Evolutionary conservation across 2,888 invertebrate genomes (phyloP).

Genomic region (Trachelus stipa): DNA sequence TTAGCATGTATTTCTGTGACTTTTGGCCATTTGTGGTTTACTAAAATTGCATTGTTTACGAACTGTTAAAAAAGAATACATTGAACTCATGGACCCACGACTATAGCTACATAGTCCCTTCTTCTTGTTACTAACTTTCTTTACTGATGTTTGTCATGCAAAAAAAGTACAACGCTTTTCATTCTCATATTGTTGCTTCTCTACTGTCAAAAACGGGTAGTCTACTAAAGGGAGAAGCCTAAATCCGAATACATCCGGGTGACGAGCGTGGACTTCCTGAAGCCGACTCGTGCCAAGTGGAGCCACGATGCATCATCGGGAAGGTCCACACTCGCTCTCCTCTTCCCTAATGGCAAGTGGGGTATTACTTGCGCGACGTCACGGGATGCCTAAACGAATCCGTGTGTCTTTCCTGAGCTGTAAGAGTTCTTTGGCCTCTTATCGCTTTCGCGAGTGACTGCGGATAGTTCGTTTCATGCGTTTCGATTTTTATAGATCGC

Average conservation of each 20-base stretch:
- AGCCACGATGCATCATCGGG: conserved; percentile 38
- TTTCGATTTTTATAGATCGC: not conserved
- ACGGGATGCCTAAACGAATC: not conserved
- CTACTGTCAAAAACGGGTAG: too few relatives aligned
- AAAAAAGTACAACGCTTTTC: not conserved
- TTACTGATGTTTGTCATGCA: too few relatives aligned
- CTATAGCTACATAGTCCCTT: not conserved
- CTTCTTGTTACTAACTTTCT: not conserved
- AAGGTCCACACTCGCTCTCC: conserved; percentile 32
- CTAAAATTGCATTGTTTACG: too few relatives aligned
- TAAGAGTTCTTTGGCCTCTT: not conserved
- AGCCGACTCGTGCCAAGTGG: conserved; percentile 38
- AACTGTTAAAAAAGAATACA: too few relatives aligned
- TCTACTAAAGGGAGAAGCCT: not conserved
- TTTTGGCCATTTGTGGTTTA: too few relatives aligned
- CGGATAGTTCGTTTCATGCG: not conserved
- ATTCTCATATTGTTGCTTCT: not conserved
- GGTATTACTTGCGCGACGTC: not conserved
- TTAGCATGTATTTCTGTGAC: too few relatives aligned
- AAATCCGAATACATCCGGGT: conserved; percentile 29
- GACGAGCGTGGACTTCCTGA: conserved; percentile 39
- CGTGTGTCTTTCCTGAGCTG: not conserved
- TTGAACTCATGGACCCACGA: too few relatives aligned
- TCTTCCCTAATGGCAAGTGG: conserved; percentile 7
- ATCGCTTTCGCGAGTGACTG: not conserved